A percentile compares a stretch with the other conserved stretches of the same genome.
phyloP scores from a whole-genome alignment of 1,140 invertebrate species.

The Helicorthomorpha holstii region DNA sequence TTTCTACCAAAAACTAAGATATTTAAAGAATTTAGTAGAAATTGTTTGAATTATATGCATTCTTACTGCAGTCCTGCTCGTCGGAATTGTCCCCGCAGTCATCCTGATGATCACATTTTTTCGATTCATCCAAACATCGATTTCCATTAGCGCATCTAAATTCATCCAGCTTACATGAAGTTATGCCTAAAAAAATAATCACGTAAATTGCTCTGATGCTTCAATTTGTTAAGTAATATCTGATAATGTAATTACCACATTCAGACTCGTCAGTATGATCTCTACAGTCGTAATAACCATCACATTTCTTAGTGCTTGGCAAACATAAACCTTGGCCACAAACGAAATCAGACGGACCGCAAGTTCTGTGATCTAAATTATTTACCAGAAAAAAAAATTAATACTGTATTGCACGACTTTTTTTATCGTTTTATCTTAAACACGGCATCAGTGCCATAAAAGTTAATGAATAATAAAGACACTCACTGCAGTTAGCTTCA shows the following conservation, averaged over 20 bases:
- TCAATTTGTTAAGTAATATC: background rate
- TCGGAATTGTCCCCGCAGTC: conserved; percentile 81
- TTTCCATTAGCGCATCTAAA: conserved; percentile 68
- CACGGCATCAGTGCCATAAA: too few species aligned
- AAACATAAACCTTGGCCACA: conserved; percentile 40
- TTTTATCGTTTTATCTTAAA: too few species aligned
- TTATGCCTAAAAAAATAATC: too few species aligned
- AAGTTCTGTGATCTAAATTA: conserved; percentile 8
- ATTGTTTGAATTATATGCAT: too few species aligned
- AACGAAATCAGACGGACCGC: conserved; percentile 16
- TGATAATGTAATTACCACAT: conserved; percentile 31
- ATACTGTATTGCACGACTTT: too few species aligned
- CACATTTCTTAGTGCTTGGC: conserved; percentile 67
- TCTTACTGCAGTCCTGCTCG: conserved; percentile 64
- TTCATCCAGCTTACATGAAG: conserved; percentile 60
- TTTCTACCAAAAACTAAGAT: too few species aligned
- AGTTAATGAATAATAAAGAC: too few species aligned
- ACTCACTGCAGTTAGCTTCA: conserved; percentile 85
- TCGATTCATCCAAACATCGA: conserved; percentile 59
- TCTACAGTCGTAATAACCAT: conserved; percentile 74
- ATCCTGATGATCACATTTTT: conserved; percentile 73
- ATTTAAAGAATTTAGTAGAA: too few species aligned
- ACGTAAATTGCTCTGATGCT: background rate
- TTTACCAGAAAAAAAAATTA: background rate
- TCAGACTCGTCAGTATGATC: conserved; percentile 68